Evolutionary conservation across 2,113 vertebrate genomes (phyloP).

Genomic region (Seriola quinqueradiata): DNA sequence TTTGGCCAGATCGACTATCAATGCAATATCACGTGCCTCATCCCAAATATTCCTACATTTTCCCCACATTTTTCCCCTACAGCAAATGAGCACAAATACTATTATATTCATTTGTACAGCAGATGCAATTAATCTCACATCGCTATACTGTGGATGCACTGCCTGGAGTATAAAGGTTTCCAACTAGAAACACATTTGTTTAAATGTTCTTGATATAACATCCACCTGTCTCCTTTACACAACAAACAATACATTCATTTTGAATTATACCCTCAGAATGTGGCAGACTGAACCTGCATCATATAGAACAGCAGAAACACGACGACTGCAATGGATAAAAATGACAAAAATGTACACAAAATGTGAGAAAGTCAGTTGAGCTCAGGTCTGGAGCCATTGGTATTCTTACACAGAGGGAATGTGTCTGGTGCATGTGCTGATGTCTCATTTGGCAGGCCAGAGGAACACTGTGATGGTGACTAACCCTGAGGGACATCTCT

Average conservation of each 20-base stretch:
- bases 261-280: not conserved
- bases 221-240: slow-evolving; percentile 2
- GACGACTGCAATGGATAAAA: not conserved
- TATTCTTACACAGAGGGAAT: not conserved
- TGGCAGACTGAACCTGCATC: not conserved
- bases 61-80: too few relatives aligned
- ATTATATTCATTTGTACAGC: too few relatives aligned
- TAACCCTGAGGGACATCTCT: slow-evolving; percentile 52
- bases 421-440: not conserved
- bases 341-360: not conserved
- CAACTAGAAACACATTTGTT: too few relatives aligned
- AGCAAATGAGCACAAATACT: too few relatives aligned
- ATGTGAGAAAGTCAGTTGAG: not conserved
- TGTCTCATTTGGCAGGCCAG: slow-evolving; percentile 34
- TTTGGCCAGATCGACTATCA: too few relatives aligned
- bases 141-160: too few relatives aligned
- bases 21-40: too few relatives aligned
- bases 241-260: not conserved
- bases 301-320: not conserved
- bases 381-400: not conserved
- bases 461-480: slow-evolving; percentile 35
- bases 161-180: too few relatives aligned
- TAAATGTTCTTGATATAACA: not conserved
- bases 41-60: too few relatives aligned
- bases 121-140: too few relatives aligned